Conservation (phyloP, 1,140 invertebrate genomes). For the Eumaeus atala region DNA sequence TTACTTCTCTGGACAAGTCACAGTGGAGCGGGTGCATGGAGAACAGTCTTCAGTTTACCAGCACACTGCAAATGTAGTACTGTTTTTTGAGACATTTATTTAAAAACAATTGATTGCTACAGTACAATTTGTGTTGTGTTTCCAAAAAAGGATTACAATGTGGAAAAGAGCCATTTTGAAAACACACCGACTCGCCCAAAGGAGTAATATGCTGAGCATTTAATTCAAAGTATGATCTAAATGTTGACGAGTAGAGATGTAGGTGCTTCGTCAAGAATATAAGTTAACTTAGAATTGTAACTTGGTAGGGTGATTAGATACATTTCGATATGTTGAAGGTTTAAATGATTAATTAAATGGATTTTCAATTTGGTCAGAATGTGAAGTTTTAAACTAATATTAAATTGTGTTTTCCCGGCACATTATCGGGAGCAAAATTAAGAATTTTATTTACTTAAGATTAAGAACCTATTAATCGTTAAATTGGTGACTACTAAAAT, state of each 20-base stretch:
- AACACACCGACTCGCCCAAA: slow-evolving; percentile 76
- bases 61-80: slow-evolving; percentile 53
- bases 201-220: slow-evolving; percentile 68
- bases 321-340: slow-evolving; percentile 52
- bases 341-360: slow-evolving; percentile 51
- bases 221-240: slow-evolving; percentile 32
- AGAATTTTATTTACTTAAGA: slow-evolving; percentile 37
- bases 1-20: slow-evolving; percentile 56
- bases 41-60: slow-evolving; percentile 12
- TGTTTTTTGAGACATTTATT: slow-evolving; percentile 33
- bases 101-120: slow-evolving; percentile 22
- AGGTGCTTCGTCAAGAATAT: slow-evolving; percentile 28
- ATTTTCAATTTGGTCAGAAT: slow-evolving; percentile 63
- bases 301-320: slow-evolving; percentile 54
- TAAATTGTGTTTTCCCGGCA: slow-evolving; percentile 51
- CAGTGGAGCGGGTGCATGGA: slow-evolving; percentile 42
- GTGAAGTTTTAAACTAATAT: slow-evolving; percentile 69
- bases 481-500: no score
- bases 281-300: slow-evolving; percentile 34
- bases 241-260: slow-evolving; percentile 14
- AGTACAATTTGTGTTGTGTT: slow-evolving; percentile 80
- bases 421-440: slow-evolving; percentile 39
- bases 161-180: slow-evolving; percentile 82
- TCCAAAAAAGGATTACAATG: slow-evolving; percentile 76
- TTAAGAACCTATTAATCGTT: no score